Base-by-base conservation (phyloP, 2,113 vertebrate species). In the Boleophthalmus pectinirostris region DNA sequence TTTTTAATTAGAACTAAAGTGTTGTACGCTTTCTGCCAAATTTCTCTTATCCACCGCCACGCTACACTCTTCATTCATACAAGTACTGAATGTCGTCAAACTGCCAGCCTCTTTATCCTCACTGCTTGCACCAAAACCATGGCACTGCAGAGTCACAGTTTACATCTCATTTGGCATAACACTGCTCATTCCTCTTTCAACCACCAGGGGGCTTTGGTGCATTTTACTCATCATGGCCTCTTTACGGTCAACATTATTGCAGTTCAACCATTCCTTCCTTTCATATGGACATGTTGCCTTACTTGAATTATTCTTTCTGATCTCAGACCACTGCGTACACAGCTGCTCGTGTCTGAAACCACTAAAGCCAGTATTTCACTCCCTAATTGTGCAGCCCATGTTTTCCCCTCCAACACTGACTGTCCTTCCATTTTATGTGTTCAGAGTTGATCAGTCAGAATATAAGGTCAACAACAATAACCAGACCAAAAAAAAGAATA, bases 251-350 rank as follows among this genome's bases (percentile, higher is more conserved):
- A 68, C 71, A 24, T 58, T 66, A 63, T 74, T 73, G 60, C 63
- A 38, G 64, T 64, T 33, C 74, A 65, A 82, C 80, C 87, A 82
- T 88, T 85, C 85, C 82, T 0, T 86, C 75, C 73, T 82, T 75
- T 74, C 77, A 75, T 70, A 69, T 90, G 66, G 71, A 92, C 85
- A 86, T 88, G 89, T 91, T 92, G 91, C 92, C 92, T 93, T 93
- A 92, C 87, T 91, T 90, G 88, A 89, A 83, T 77, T 60, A 80
- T 82, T 78, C 67, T 74, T 70, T 67, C 43, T 79, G 67, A 80
- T 82, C 73, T 89, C 71, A 54, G 57, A 85, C 49, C 73, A 57
- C 76, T 49, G 70, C 79, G 80, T 83, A 69, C 73, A 80, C 75
- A 85, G 81, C 84, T 79, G 82, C 79, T 85, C 72, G 63, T 72